A percentile compares a stretch with the other conserved stretches of the same genome.
Evolutionary conservation across 2,888 invertebrate species (phyloP).

Genomic region (Meiosimyza platycephala): DNA sequence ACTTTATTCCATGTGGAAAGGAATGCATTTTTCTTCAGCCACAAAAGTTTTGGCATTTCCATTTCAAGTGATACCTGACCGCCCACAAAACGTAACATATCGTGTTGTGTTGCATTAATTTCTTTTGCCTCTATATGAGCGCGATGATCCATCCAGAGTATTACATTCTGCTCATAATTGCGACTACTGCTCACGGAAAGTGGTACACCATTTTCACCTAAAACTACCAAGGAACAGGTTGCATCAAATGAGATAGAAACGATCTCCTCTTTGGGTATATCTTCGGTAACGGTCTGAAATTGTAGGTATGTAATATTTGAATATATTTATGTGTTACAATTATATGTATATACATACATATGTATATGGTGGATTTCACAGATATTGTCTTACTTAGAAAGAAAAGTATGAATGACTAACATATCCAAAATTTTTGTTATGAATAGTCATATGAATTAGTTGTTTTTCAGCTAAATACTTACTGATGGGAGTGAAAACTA

Average conservation of each 20-base stretch:
- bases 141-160: conserved; percentile 94
- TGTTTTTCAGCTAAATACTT: no score
- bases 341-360: no score
- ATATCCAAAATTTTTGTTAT: no score
- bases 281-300: conserved; percentile 72
- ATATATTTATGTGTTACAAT: no score
- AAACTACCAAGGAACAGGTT: conserved; percentile 89
- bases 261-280: conserved; percentile 71
- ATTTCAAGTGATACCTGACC: conserved; percentile 96
- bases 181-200: conserved; percentile 78
- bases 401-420: no score
- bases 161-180: conserved; percentile 80
- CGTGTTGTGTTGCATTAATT: conserved; percentile 82
- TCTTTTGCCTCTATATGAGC: conserved; percentile 81
- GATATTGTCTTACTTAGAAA: no score
- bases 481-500: no score
- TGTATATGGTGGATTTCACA: no score
- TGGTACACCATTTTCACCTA: conserved; percentile 78
- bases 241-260: conserved; percentile 95
- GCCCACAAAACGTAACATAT: conserved; percentile 86
- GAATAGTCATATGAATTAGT: no score
- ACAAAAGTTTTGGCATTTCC: conserved; percentile 93
- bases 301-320: background rate
- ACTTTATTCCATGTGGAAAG: conserved; percentile 76
- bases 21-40: conserved; percentile 84